Base-by-base conservation (phyloP, 2,113 vertebrate species). In the Oceanodroma tethys region DNA sequence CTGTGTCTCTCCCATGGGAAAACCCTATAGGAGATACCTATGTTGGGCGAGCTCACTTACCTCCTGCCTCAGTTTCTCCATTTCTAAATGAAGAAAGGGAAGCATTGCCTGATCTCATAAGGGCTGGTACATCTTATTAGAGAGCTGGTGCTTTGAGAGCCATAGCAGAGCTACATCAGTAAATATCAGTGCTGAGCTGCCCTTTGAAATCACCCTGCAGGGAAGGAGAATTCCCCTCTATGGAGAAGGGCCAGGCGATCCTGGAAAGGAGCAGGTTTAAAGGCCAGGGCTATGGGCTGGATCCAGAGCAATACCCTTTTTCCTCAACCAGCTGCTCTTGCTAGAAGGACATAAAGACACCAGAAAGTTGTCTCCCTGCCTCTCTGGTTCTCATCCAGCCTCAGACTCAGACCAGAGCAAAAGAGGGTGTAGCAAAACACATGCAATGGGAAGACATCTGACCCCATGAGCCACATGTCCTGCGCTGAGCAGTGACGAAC, bases 191-290 rank as follows among this genome's bases (percentile, higher is more conserved):
- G 40, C 13, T 4, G 52, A 62, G 50, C 0, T 91, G 87, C 45
- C 78, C 47, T 91, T 94, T 87, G 60, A 45, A 91, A 78, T 40
- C 52, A 34, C 25, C 43, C 66, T 83, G 30, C 60, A n/a, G 21
- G 42, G 81, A 87, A 67, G 13, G 80, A 88, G 90, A 87, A 52
- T 74, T 79, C 56, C 58, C 47, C 27, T 62, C 52, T 21, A 5
- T 43, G 88, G 92, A 89, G 65, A 74, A 8, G 26, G 25, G 70
- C 56, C 81, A 91, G 26, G 84, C 38, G 88, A 59, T 73, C 60
- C 52, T 88, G 79, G 60, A 74, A 93, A 91, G 70, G 92, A 36
- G 12, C 13, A 38, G 19, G 17, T 73, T 93, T 89, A 94, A 96
- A 95, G 76, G 84, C 58, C 92, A 81, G 67, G 58, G 48, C 30